These are phyloP conservation scores for Hartigia nigra DNA, from an alignment of 2,888 invertebrate genomes.

Conservation along the genomic window DNA sequence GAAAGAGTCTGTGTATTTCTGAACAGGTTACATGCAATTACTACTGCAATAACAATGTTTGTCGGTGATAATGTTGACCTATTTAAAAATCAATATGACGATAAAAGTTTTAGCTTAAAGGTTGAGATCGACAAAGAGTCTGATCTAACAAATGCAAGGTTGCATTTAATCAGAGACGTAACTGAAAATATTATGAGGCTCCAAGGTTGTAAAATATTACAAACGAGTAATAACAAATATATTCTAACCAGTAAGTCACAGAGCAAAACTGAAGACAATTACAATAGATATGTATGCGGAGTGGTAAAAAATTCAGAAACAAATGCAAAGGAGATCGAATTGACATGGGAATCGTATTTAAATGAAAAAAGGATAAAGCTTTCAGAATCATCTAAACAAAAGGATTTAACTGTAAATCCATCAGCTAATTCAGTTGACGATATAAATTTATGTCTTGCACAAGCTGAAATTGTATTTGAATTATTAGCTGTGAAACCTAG, in stretches of 20 bases:
- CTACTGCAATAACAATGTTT: conserved; percentile 49
- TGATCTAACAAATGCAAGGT: conserved; percentile 59
- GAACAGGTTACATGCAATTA: conserved; percentile 62
- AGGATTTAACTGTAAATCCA: conserved; percentile 71
- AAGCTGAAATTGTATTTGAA: conserved; percentile 76
- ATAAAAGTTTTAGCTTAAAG: conserved; percentile 36
- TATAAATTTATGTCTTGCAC: conserved; percentile 66
- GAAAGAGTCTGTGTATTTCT: conserved; percentile 69
- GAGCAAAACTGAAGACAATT: conserved; percentile 47
- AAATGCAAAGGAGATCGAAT: conserved; percentile 68
- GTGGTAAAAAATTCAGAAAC: conserved; percentile 71
- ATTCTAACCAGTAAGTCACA: conserved; percentile 66
- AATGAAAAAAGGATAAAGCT: conserved; percentile 41
- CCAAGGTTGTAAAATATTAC: conserved; percentile 48
- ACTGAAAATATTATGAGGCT: conserved; percentile 57
- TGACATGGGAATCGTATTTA: conserved; percentile 69
- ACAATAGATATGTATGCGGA: conserved; percentile 68
- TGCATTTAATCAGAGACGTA: conserved; percentile 59
- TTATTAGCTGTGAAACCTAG: conserved; percentile 76
- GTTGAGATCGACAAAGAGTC: conserved; percentile 49
- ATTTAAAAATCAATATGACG: conserved; percentile 41
- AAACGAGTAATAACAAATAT: conserved; percentile 57
- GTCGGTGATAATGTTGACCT: conserved; percentile 47
- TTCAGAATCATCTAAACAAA: conserved; percentile 70
- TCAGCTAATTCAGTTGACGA: conserved; percentile 68